Conservation (phyloP, 2,797 vertebrate species). For the Uromys caudimaculatus region DNA sequence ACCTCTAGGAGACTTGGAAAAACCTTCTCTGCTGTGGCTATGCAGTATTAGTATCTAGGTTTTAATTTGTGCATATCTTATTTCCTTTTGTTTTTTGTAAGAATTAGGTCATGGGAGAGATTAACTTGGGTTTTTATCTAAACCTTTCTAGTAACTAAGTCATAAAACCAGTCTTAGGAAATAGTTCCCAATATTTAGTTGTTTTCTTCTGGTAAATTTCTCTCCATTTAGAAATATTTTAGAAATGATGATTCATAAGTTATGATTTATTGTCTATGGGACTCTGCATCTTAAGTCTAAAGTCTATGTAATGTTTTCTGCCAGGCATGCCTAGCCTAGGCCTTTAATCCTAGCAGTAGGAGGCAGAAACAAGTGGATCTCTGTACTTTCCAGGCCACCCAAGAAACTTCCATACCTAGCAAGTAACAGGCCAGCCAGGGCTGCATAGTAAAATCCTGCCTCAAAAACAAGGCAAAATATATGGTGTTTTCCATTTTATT, state of each 20-base stretch:
- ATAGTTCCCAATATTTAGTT: neutral
- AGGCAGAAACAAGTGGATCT: neutral
- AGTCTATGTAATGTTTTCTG: neutral
- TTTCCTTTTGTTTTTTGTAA: conserved; percentile 24
- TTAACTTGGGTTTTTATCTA: conserved; percentile 44
- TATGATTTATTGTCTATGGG: neutral
- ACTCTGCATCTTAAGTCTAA: neutral
- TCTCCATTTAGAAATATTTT: neutral
- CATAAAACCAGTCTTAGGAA: conserved; percentile 47
- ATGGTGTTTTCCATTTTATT: conserved; percentile 19
- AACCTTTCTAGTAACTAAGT: conserved; percentile 47
- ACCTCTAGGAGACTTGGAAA: neutral
- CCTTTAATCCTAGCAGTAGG: neutral
- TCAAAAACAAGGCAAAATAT: neutral
- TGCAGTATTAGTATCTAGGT: neutral
- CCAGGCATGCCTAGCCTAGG: neutral
- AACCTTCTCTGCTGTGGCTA: neutral
- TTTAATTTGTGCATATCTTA: conserved; percentile 10
- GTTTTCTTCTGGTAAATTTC: conserved; percentile 33
- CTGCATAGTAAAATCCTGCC: neutral
- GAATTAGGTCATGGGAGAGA: neutral
- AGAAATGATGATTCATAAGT: neutral
- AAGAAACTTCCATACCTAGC: neutral
- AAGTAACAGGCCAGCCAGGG: neutral
- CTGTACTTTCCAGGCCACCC: neutral